Conservation (phyloP, 2,888 invertebrate genomes). For the Schizotus pectinicornis region DNA sequence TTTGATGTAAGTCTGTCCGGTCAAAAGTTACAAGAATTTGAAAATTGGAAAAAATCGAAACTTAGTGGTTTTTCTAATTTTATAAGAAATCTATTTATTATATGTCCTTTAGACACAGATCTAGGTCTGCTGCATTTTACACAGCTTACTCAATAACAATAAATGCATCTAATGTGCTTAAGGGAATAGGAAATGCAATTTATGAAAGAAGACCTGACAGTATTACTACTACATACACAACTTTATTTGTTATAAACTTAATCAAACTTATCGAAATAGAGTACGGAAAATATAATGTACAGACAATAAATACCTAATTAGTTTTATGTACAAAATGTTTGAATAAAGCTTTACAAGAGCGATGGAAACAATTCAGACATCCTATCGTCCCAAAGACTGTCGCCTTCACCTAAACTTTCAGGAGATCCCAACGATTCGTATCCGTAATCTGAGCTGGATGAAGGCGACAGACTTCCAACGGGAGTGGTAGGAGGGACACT, state of each 20-base stretch:
- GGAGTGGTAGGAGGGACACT: conserved; percentile 20
- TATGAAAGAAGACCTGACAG: too few relatives aligned
- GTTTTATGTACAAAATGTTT: conserved; percentile 22
- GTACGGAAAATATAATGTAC: background rate
- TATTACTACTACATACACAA: conserved; percentile 18
- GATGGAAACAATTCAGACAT: conserved; percentile 81
- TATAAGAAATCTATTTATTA: too few relatives aligned
- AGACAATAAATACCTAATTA: conserved; percentile 12
- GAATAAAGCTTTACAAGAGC: conserved; percentile 61
- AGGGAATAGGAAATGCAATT: too few relatives aligned
- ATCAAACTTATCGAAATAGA: background rate
- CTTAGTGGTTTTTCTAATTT: too few relatives aligned
- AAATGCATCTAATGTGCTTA: too few relatives aligned
- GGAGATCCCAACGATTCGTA: conserved; percentile 73
- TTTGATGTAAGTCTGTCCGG: too few relatives aligned
- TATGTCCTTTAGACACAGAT: too few relatives aligned
- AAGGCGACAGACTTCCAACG: conserved; percentile 37
- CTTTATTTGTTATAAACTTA: conserved; percentile 1
- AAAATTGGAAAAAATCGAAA: too few relatives aligned
- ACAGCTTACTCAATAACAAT: too few relatives aligned
- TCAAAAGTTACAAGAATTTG: too few relatives aligned
- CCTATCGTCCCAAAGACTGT: conserved; percentile 75
- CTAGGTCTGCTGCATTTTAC: too few relatives aligned
- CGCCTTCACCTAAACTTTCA: conserved; percentile 41
- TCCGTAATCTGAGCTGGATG: conserved; percentile 64